Conservation (phyloP, 2,888 invertebrate genomes). For the Amphipoea oculea region DNA sequence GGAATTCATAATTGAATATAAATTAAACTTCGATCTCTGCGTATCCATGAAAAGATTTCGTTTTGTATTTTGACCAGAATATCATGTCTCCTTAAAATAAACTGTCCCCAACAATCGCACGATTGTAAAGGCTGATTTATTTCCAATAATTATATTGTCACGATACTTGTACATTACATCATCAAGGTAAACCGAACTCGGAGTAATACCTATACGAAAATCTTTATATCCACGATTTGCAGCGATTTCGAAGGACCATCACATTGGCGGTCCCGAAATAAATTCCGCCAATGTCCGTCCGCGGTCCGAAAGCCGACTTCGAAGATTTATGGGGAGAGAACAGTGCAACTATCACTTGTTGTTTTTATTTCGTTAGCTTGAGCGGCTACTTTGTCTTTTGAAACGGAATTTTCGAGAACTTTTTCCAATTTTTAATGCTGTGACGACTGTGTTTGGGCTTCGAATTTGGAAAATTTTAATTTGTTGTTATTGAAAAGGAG, state of each 20-base stretch:
- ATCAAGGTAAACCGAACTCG: slow-evolving; percentile 45
- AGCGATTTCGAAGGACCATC: slow-evolving; percentile 63
- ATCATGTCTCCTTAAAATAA: slow-evolving; percentile 4
- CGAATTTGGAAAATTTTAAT: slow-evolving; percentile 39
- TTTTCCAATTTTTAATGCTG: slow-evolving; percentile 70
- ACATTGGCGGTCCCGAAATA: slow-evolving; percentile 79
- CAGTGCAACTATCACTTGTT: slow-evolving; percentile 83
- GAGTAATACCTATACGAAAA: slow-evolving; percentile 42
- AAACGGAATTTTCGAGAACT: slow-evolving; percentile 77
- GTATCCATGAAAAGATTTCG: background rate
- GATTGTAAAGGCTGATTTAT: slow-evolving; percentile 54
- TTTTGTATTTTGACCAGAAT: slow-evolving; percentile 6
- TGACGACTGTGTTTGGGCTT: slow-evolving; percentile 56
- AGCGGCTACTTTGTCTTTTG: slow-evolving; percentile 81
- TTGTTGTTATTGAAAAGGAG: slow-evolving; percentile 21
- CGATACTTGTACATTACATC: slow-evolving; percentile 48
- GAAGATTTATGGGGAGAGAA: slow-evolving; percentile 88
- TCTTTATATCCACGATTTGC: slow-evolving; percentile 61
- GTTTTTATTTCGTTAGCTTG: slow-evolving; percentile 81
- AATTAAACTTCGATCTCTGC: background rate
- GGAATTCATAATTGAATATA: background rate
- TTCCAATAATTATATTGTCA: slow-evolving; percentile 59
- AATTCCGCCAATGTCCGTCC: slow-evolving; percentile 86
- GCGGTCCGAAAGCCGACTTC: slow-evolving; percentile 69
- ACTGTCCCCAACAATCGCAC: slow-evolving; percentile 4